These are phyloP conservation scores for Penaeus japonicus DNA, from an alignment of 1,140 invertebrate genomes.

Conservation along the genomic window DNA sequence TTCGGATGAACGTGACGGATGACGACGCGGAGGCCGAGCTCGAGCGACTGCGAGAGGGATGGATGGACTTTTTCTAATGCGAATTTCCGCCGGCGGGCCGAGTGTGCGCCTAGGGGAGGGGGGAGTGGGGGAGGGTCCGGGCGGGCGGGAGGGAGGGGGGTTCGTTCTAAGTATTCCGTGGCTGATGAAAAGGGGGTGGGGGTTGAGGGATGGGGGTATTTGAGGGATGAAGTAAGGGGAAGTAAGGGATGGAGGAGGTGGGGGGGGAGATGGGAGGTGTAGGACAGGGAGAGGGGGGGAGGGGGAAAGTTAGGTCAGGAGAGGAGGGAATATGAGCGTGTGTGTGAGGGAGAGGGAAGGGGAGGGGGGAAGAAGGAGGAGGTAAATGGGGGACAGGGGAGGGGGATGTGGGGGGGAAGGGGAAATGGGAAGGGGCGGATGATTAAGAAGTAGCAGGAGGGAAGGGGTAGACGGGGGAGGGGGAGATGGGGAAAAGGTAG, in stretches of 20 bases:
- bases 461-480: not conserved
- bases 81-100: no score
- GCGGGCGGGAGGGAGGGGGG: not conserved
- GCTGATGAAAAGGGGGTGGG: not conserved
- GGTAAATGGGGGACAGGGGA: not conserved
- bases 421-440: not conserved
- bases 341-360: not conserved
- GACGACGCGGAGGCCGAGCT: no score
- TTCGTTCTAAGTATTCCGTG: no score
- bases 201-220: not conserved
- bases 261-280: no score
- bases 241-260: not conserved
- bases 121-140: not conserved
- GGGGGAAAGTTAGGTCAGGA: not conserved
- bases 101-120: no score
- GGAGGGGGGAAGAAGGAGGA: not conserved
- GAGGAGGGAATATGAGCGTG: not conserved
- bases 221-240: not conserved
- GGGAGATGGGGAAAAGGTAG: no score
- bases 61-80: no score
- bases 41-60: no score
- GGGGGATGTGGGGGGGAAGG: not conserved
- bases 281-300: not conserved
- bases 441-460: not conserved
- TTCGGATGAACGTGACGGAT: no score